Conservation (phyloP, 2,888 invertebrate species). For the Caenorhabditis angaria region DNA sequence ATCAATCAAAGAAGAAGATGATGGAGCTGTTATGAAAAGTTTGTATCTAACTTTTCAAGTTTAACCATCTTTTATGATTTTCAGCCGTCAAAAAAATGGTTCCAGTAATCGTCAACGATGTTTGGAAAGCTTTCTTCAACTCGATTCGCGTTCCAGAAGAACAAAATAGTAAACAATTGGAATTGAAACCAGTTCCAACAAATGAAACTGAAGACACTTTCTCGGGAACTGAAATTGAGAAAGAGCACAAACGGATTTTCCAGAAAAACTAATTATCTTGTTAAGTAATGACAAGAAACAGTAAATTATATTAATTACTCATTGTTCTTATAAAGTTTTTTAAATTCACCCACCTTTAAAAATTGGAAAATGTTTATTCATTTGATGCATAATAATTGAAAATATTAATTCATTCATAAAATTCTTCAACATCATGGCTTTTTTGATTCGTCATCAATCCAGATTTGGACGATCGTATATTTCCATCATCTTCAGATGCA, state of each 20-base stretch:
- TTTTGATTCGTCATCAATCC: too few relatives aligned
- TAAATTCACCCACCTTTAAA: too few relatives aligned
- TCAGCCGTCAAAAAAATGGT: conserved; percentile 52
- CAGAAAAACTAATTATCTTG: background rate
- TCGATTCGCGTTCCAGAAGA: conserved; percentile 32
- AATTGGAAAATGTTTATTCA: too few relatives aligned
- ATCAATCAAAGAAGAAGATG: conserved; percentile 25
- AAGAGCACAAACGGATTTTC: conserved; percentile 14
- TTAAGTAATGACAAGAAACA: background rate
- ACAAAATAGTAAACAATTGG: background rate
- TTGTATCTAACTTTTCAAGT: background rate
- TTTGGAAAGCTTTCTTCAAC: conserved; percentile 47
- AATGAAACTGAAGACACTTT: conserved; percentile 5
- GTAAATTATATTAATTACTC: conserved; percentile 35
- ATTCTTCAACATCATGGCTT: too few relatives aligned
- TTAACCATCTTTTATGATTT: conserved; percentile 1
- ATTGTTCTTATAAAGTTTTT: too few relatives aligned
- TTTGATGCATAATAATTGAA: too few relatives aligned
- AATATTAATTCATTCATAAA: too few relatives aligned
- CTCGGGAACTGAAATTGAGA: conserved; percentile 25
- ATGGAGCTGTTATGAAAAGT: conserved; percentile 47
- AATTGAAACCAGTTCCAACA: conserved; percentile 15
- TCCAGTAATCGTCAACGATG: conserved; percentile 49
- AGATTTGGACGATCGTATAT: too few relatives aligned
- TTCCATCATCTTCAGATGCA: too few relatives aligned